A percentile compares a stretch with the other conserved stretches of the same genome.
Conservation (phyloP, 2,888 invertebrate genomes). For the Exocentrus adspersus region DNA sequence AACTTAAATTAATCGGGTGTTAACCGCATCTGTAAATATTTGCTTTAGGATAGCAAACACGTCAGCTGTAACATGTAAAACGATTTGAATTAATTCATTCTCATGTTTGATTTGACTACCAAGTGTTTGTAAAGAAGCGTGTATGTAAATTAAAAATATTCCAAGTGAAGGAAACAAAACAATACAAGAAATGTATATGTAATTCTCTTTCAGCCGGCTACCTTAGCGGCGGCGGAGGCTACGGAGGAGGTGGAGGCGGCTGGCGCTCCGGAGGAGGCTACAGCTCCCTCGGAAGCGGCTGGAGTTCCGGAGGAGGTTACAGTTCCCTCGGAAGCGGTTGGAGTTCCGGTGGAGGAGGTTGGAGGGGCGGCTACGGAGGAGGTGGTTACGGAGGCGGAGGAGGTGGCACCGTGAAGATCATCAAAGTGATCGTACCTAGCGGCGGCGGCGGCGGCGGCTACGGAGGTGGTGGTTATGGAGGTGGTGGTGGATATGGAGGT, state of each 20-base stretch:
- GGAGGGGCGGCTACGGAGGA: conserved; percentile 37
- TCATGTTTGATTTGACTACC: too few species aligned
- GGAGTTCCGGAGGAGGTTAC: conserved; percentile 41
- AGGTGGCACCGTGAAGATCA: conserved; percentile 48
- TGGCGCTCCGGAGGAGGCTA: conserved; percentile 29
- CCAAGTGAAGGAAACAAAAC: too few species aligned
- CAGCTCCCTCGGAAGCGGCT: conserved; percentile 33
- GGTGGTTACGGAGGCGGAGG: conserved; percentile 48
- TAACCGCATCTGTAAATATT: too few species aligned
- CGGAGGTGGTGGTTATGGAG: conserved; percentile 31
- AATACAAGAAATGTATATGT: too few species aligned
- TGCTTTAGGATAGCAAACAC: too few species aligned
- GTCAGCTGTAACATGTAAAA: too few species aligned
- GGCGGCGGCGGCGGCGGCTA: conserved; percentile 43
- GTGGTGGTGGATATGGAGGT: conserved; percentile 18
- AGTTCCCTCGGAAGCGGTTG: conserved; percentile 34
- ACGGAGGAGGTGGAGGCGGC: conserved; percentile 40
- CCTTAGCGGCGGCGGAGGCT: conserved; percentile 48
- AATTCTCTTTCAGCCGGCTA: conserved; percentile 46
- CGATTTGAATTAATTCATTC: too few species aligned
- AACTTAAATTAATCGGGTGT: too few species aligned
- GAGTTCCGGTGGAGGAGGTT: conserved; percentile 38
- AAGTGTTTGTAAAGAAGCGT: too few species aligned
- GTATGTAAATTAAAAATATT: too few species aligned
- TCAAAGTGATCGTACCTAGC: conserved; percentile 52